These are phyloP conservation scores for Archilochus colubris DNA, from an alignment of 2,113 vertebrate genomes.

Conservation along the genomic window DNA sequence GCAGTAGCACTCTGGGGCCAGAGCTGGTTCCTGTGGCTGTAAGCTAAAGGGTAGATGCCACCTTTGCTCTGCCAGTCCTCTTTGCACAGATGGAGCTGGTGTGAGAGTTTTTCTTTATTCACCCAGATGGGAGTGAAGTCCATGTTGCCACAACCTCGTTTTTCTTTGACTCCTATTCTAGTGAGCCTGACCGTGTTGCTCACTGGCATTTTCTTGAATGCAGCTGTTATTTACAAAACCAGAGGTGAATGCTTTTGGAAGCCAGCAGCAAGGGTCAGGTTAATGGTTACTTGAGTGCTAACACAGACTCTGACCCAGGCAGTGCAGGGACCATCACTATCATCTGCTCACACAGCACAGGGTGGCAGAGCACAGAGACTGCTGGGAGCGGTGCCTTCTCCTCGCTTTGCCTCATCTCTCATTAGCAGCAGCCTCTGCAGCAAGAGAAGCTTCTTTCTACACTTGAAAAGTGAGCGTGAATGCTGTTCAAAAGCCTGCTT, in stretches of 20 bases:
- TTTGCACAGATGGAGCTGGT: neutral
- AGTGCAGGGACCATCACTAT: neutral
- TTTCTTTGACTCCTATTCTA: neutral
- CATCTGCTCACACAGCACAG: neutral
- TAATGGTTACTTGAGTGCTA: conserved; percentile 68
- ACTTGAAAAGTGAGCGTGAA: conserved; percentile 57
- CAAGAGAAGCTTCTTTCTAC: conserved; percentile 21
- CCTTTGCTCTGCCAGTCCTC: neutral
- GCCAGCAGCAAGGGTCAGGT: conserved; percentile 10
- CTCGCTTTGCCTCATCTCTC: conserved; percentile 42
- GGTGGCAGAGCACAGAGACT: neutral
- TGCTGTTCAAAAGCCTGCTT: conserved; percentile 50
- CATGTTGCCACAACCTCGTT: neutral
- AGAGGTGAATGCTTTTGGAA: conserved; percentile 46
- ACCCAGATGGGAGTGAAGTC: neutral
- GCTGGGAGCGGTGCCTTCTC: neutral
- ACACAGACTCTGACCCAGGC: conserved; percentile 64
- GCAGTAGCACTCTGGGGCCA: rapidly evolving
- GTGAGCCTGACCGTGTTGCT: neutral
- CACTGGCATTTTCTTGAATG: conserved; percentile 32
- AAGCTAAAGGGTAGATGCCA: neutral
- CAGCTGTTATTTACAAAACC: conserved; percentile 2
- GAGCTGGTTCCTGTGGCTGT: neutral
- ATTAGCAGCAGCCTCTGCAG: conserved; percentile 55
- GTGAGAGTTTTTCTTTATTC: neutral